Evolutionary conservation across 2,888 invertebrate genomes (phyloP), one percentile per base, ranked within the genome.

Genomic region (Gymnosoma rotundatum): DNA sequence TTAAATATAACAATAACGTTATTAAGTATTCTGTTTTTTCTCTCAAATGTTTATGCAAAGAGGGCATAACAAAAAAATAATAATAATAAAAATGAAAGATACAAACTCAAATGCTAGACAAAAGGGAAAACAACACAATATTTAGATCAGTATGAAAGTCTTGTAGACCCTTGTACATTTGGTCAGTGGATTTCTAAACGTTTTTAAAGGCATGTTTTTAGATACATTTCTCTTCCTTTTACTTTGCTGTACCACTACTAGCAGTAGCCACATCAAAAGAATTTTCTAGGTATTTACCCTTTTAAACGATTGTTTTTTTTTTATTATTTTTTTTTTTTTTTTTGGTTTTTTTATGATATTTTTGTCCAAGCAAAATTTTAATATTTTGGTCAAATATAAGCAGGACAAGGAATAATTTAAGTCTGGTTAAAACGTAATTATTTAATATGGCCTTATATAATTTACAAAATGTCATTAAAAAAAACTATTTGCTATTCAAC

Each of bases 1-100:
- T 64, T 60, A 74, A 70, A 81, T 76, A 78, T 78, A 84, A 84
- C 84, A 81, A 84, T 81, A 84, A 84, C 81, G 73, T 81, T 78
- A 81, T 84, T 84, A 84, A 81, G 78, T 78, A 84, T 84, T 84
- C 78, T 56, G 69, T 81, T 84, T 80, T 78, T 84, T 21, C 38
- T 45, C 52, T 50, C 48, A 69, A 81, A 84, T 60, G 69, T 74
- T 81, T 78, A 74, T 78, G 81, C 70, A 84, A 78, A 74, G 66
- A 73, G 21, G 21, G 63, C 16, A 63, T 18, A 16, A 63, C 8
- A 56, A 25, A 38, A 8, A 38, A 12, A 60, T 38, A 3, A 32
- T 52, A 61, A 18, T 63, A 45, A 54, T 42, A 67, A 52, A 10
- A 18, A 58, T 66, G 45, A 60, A 61, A 75, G 42, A 67, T 20